A percentile compares a stretch with the other conserved stretches of the same genome.
Conservation (phyloP, 2,888 invertebrate species). For the Molanna angustata region DNA sequence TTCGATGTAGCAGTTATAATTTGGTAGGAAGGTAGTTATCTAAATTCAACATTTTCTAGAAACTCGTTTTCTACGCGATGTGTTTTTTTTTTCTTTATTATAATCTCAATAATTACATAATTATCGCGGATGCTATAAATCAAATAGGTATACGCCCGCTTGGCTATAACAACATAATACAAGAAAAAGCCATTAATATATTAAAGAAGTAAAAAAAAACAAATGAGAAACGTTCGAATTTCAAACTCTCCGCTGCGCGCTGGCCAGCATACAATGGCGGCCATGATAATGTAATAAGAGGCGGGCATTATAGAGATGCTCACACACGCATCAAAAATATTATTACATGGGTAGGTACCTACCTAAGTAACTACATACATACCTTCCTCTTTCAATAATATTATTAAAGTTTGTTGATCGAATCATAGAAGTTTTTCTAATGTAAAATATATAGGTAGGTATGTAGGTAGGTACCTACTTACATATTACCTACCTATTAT, state of each 20-base stretch:
- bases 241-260: constrained; percentile 4
- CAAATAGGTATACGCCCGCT: constrained; percentile 16
- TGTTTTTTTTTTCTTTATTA: constrained; percentile 1
- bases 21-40: neutral
- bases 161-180: constrained; percentile 27
- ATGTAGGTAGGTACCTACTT: too few species aligned
- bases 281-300: neutral
- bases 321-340: too few species aligned
- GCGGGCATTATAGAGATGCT: too few species aligned
- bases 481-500: too few species aligned
- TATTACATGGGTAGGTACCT: too few species aligned
- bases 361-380: too few species aligned
- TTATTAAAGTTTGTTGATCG: too few species aligned
- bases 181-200: constrained; percentile 24
- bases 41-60: too few species aligned
- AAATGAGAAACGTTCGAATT: constrained; percentile 7
- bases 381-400: too few species aligned
- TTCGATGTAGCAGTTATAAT: neutral
- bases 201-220: constrained; percentile 9
- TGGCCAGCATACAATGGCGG: constrained; percentile 11
- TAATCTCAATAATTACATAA: constrained; percentile 12
- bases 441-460: too few species aligned
- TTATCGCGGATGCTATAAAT: constrained; percentile 22
- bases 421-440: too few species aligned
- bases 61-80: too few species aligned